Conservation (phyloP, 2,113 vertebrate species). For the Rattus rattus region DNA sequence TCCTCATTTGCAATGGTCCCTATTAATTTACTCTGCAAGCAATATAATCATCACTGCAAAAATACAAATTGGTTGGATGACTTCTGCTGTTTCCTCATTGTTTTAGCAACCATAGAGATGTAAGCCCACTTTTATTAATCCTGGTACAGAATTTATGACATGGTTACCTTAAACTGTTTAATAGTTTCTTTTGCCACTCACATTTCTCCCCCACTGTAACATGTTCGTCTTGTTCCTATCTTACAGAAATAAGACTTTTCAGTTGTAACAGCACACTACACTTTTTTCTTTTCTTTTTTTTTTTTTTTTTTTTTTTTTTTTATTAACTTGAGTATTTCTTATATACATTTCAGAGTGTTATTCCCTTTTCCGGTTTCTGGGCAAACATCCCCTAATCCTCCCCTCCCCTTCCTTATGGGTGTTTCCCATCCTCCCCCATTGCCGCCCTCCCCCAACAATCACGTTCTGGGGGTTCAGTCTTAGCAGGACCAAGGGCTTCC, state of each 20-base stretch:
- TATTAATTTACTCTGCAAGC: not conserved
- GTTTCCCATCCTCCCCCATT: no score
- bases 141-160: not conserved
- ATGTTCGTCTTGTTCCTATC: not conserved
- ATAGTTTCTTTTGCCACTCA: not conserved
- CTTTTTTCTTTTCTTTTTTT: not conserved
- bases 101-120: not conserved
- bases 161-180: not conserved
- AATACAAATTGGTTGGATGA: not conserved
- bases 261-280: not conserved
- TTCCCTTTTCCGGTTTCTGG: no score
- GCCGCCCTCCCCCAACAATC: no score
- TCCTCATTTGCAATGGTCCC: not conserved
- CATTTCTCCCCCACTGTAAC: not conserved
- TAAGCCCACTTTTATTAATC: slow-evolving; percentile 6
- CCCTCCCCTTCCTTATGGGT: no score
- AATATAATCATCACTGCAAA: not conserved
- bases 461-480: no score
- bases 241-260: not conserved
- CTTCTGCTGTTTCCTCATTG: not conserved
- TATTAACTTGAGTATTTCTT: no score
- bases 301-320: no score
- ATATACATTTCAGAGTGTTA: no score
- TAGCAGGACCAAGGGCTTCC: no score
- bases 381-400: no score